A percentile compares a stretch with the other conserved stretches of the same genome.
Evolutionary conservation across 2,797 vertebrate species (phyloP).

Genomic region (Lycodopsis pacificus): DNA sequence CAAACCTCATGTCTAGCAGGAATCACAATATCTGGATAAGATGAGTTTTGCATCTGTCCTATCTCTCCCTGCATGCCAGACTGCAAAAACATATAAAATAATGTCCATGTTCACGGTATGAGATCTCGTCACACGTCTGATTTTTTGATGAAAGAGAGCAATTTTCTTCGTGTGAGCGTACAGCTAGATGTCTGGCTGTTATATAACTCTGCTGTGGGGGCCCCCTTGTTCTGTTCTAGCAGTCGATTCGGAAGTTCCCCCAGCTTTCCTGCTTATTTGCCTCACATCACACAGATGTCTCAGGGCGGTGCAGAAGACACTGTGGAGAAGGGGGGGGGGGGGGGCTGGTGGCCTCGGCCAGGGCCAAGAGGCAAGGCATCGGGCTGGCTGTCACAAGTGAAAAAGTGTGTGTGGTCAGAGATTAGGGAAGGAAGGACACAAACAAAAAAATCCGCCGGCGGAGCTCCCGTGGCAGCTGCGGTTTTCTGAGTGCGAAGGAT

Average conservation of each 20-base stretch:
- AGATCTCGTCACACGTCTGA: conserved; percentile 39
- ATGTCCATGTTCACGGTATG: conserved; percentile 44
- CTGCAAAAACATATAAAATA: conserved; percentile 26
- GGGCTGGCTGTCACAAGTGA: conserved; percentile 76
- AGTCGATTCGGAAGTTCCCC: conserved; percentile 70
- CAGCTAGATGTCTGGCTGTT: conserved; percentile 63
- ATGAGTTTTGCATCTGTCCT: conserved; percentile 44
- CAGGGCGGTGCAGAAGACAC: conserved; percentile 50
- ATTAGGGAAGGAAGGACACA: conserved; percentile 78
- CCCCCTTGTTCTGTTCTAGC: conserved; percentile 68
- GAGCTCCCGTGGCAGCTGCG: conserved; percentile 83
- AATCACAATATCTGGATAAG: conserved; percentile 40
- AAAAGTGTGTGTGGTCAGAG: conserved; percentile 77
- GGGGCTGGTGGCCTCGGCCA: conserved; percentile 13
- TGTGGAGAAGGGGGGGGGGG: not conserved
- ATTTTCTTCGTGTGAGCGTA: conserved; percentile 60
- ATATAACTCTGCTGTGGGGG: conserved; percentile 72
- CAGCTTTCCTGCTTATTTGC: conserved; percentile 67
- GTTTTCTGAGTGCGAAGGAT: conserved; percentile 84
- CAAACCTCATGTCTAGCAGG: conserved; percentile 67
- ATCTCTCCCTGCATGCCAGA: conserved; percentile 17
- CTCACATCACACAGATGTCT: conserved; percentile 72
- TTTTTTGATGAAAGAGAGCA: conserved; percentile 31
- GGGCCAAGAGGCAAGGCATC: conserved; percentile 71
- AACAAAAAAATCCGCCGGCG: conserved; percentile 69